These are phyloP conservation scores for Meliscaeva auricollis DNA, from an alignment of 2,888 invertebrate genomes.

Conservation along the genomic window DNA sequence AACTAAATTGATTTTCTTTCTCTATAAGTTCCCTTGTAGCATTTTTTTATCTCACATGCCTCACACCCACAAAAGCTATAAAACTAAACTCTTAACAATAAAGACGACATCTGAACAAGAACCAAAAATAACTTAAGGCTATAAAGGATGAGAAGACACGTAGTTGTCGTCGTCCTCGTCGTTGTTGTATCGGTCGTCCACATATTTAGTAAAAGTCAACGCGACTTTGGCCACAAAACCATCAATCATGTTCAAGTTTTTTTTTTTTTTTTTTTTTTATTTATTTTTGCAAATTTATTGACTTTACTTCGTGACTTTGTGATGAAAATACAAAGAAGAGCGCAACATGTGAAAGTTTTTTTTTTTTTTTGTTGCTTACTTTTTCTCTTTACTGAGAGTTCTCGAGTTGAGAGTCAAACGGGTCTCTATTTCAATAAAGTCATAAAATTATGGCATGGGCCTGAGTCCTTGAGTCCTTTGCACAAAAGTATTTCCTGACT, in stretches of 20 bases:
- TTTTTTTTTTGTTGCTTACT: not conserved
- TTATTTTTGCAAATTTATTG: slow-evolving; percentile 61
- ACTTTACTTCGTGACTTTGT: slow-evolving; percentile 56
- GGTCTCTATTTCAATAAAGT: slow-evolving; percentile 17
- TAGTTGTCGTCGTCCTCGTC: slow-evolving; percentile 1
- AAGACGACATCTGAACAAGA: slow-evolving; percentile 47
- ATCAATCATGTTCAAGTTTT: slow-evolving; percentile 63
- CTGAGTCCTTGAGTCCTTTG: not conserved
- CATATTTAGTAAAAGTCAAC: slow-evolving; percentile 42
- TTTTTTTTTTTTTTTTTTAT: slow-evolving; percentile 14
- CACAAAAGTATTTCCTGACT: not conserved
- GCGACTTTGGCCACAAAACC: slow-evolving; percentile 52
- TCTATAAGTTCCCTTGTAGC: slow-evolving; percentile 5
- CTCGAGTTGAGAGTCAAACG: not conserved
- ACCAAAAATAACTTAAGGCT: slow-evolving; percentile 50
- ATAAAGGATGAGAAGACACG: slow-evolving; percentile 7
- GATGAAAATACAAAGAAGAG: slow-evolving; percentile 11
- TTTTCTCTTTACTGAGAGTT: not conserved
- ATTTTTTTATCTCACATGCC: not conserved
- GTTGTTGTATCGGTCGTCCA: too few species aligned
- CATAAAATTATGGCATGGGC: not conserved
- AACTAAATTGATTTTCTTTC: too few species aligned
- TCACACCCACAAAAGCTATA: slow-evolving; percentile 32
- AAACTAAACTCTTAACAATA: slow-evolving; percentile 47
- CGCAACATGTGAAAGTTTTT: slow-evolving; percentile 48